A percentile compares a stretch with the other conserved stretches of the same genome.
Conservation (phyloP, 2,113 vertebrate genomes). For the Limanda limanda region DNA sequence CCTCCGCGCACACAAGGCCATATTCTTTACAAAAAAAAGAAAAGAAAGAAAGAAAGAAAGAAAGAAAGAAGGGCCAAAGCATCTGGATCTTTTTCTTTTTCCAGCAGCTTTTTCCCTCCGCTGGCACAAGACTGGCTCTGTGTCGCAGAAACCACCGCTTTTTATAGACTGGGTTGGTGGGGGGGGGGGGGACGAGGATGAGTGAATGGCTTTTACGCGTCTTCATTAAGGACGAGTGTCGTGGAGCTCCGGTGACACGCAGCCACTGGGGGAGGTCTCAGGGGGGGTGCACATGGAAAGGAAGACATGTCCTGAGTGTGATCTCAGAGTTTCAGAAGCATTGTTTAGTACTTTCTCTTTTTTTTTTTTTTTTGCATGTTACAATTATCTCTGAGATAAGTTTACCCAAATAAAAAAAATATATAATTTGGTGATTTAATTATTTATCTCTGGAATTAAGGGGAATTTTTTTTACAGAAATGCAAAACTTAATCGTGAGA, state of each 20-base stretch:
- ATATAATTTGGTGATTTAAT: no score
- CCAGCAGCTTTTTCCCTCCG: conserved; percentile 64
- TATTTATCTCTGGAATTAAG: no score
- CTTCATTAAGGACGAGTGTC: conserved; percentile 77
- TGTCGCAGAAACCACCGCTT: conserved; percentile 76
- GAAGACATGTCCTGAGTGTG: conserved; percentile 19
- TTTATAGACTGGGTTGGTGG: conserved; percentile 80
- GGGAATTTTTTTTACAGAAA: neutral
- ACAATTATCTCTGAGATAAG: neutral
- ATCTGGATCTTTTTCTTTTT: conserved; percentile 82
- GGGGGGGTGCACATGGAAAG: conserved; percentile 47
- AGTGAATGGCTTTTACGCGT: conserved; percentile 72
- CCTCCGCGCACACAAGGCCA: conserved; percentile 83
- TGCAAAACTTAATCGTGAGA: neutral
- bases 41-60: no score
- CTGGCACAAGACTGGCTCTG: conserved; percentile 82
- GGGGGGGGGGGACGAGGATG: conserved; percentile 61
- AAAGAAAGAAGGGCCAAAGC: conserved; percentile 69
- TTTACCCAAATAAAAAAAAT: neutral
- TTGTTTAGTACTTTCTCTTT: neutral
- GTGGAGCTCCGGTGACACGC: conserved; percentile 57
- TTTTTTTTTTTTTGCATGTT: no score
- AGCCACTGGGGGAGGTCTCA: conserved; percentile 50
- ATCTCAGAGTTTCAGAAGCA: conserved; percentile 19
- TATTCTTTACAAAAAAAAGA: conserved; percentile 72